Evolutionary conservation across 2,113 vertebrate species (phyloP), one percentile per base, ranked within the genome.

Genomic region (Neolamprologus devosi): DNA sequence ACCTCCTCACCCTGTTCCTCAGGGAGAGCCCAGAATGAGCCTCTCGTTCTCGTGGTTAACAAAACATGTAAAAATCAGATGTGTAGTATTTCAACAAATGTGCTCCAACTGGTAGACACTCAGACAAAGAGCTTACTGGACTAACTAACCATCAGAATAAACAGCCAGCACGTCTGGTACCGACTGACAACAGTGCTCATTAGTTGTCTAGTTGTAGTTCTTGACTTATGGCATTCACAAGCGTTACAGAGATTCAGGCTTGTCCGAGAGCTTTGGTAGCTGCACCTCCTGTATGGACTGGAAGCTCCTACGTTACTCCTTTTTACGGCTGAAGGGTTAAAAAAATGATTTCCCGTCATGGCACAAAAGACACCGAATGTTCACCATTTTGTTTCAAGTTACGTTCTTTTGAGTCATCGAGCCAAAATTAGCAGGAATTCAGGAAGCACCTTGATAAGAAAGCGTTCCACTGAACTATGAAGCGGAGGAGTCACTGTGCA

Each of bases 311-410:
- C 4, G 1, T 35, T 63, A 7, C 3, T 63, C 30, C 58, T 63
- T n/a, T 33, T 63, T 19, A 35, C 4, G 0, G 58, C 58, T 63
- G 6, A n/a, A 35, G 17, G 58, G 58, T 63, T 63, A 19, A 63
- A 63, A 58, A 58, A 7, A 33, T 0, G 3, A 35, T 10, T 45
- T 10, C 13, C 40, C 1, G 0, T 21, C 35, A 14, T 6, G 21
- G 21, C 65, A 70, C n/a, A 16, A 70, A 70, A 23, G n/a, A 70
- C 11, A 14, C 35, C 0, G n/a, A 70, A 40, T 70, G 35, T 70
- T 40, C 63, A 23, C 11, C 63, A 68, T 23, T 21, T 40, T 65
- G 17, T 37, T 65, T 65, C 33, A 65, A 37, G 10, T n/a, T 65
- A n/a, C 3, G 30, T 35, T 63, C 30, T 5, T 63, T 35, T 35